Evolutionary conservation across 1,140 invertebrate species (phyloP), one percentile per base, ranked within the genome.

Genomic region (Phymorhynchus buccinoides): DNA sequence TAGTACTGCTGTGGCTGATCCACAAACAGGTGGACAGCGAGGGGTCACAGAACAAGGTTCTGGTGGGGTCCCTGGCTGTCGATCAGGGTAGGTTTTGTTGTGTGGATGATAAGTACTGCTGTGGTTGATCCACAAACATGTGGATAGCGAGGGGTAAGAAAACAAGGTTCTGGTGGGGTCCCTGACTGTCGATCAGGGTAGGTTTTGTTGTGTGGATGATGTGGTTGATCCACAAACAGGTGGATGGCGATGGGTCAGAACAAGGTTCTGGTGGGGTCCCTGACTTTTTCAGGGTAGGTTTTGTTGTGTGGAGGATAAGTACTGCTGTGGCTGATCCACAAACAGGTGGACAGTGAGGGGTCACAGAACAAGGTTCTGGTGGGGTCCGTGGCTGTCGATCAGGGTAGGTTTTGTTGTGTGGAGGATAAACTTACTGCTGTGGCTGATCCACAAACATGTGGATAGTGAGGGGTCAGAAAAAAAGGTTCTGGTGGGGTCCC

Each of bases 81-180:
- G 90, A 93, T 87, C 86, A 89, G 82, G 92, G 92, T 92, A 88
- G 22, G 41, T n/a, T n/a, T n/a, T n/a, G n/a, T n/a, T n/a, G n/a
- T n/a, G n/a, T n/a, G n/a, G n/a, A n/a, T n/a, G n/a, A n/a, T n/a
- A n/a, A n/a, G n/a, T n/a, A n/a, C 87, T 91, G 18, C 81, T 93
- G 62, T 81, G 89, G 56, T n/a, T 93, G 81, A 88, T 89, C 42
- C 90, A 91, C 77, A 84, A 90, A 37, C 90, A 92, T 88, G 80
- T 88, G 56, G 89, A 92, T 39, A 89, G 88, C 85, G 86, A 84
- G 83, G 86, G 85, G n/a, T 80, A 88, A 16, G 48, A 62, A 6
- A 86, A 44, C 30, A 88, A 88, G 87, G 86, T 89, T 35, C 84
- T 93, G 9, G 86, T 90, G 68, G 92, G 91, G 3, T 88, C 90